A percentile compares a stretch with the other conserved stretches of the same genome.
These are phyloP conservation scores for Oxygymnocypris stewartii DNA, from an alignment of 2,113 vertebrate genomes.

Conservation along the genomic window DNA sequence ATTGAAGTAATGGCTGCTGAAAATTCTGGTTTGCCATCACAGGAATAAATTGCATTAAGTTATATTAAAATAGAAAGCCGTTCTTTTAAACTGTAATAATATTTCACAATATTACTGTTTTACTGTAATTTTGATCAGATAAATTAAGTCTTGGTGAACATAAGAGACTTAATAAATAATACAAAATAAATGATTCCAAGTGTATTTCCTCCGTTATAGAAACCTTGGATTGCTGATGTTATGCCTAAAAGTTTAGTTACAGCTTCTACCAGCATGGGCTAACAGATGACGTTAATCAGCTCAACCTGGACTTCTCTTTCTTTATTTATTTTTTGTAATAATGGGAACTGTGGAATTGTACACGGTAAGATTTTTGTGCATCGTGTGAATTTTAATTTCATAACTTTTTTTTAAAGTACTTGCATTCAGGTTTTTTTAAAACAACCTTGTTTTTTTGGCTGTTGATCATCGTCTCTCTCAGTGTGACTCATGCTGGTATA, in stretches of 20 bases:
- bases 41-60: background rate
- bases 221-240: too few species aligned
- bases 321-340: background rate
- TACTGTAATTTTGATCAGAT: background rate
- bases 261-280: too few species aligned
- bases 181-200: too few species aligned
- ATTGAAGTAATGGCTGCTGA: background rate
- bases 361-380: background rate
- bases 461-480: background rate
- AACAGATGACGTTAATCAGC: too few species aligned
- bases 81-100: background rate
- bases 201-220: too few species aligned
- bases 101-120: background rate
- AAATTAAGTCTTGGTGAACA: background rate
- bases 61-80: background rate
- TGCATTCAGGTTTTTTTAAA: background rate
- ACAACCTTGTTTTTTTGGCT: background rate
- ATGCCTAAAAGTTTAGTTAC: too few species aligned
- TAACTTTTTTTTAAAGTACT: background rate
- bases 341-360: background rate
- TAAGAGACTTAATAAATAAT: background rate
- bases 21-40: too few species aligned
- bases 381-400: background rate
- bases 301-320: background rate
- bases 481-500: background rate